Base-by-base conservation (phyloP, 2,888 invertebrate species). In the Ectropis crepuscularia region DNA sequence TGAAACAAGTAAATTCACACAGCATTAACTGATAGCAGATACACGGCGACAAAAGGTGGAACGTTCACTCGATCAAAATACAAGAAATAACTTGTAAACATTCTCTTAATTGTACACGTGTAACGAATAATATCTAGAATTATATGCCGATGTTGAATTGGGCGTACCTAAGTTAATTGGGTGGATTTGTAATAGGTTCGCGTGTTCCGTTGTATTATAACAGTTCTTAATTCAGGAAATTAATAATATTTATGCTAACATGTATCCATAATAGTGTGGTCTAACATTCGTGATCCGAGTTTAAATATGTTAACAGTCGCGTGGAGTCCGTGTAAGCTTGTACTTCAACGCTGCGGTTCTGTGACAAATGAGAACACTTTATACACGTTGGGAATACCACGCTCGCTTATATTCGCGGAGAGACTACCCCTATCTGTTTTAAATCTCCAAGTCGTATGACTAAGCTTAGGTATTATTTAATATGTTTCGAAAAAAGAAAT, bases 301-400 rank as follows among this genome's bases (percentile, higher is more conserved):
- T 70, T 73, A 74, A 75, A 71, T 73, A 71, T 75, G 73, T 78
- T 77, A 75, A 79, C 71, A 74, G 72, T 69, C 57, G 64, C 67
- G 66, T 69, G 68, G 65, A 76, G 72, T 73, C 74, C 71, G 70
- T 71, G 74, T 72, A 71, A 68, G 68, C 71, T 71, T 71, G 72
- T 75, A 71, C 71, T 72, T 72, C 61, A 74, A 72, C 69, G 73
- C 70, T 74, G 75, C 71, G 75, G 74, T 72, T 75, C 63, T 39
- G 73, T 77, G 76, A 78, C 75, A 77, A 75, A 77, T 78, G 69
- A 69, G 53, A 60, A 64, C 74, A 75, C 80, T 78, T 78, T 77
- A 73, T 74, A 74, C 72, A 70, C 74, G 80, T 73, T 77, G 67
- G 62, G 71, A 73, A 73, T 69, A 71, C 70, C 67, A 61, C 65